Percentiles rank a stretch among this genome's conserved stretches.
Evolutionary conservation across 2,113 vertebrate species (phyloP).

Genomic region (Neodontobutis hainanensis): DNA sequence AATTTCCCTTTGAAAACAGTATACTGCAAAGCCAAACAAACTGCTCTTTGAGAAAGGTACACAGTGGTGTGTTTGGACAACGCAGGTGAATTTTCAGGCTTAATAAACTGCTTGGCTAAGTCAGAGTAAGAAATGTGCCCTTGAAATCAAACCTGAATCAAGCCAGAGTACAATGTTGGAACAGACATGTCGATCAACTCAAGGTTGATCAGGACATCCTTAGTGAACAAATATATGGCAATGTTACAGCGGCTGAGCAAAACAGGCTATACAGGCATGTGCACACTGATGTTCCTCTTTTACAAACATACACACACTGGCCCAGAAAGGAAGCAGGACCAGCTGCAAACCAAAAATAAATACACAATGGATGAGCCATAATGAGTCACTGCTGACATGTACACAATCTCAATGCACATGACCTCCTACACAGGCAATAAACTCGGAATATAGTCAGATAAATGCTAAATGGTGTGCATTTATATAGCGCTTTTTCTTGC

Average conservation of each 20-base stretch:
- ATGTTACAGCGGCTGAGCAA: slow-evolving; percentile 60
- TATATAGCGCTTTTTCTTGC: too few species aligned
- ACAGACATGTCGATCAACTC: slow-evolving; percentile 43
- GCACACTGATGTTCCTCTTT: slow-evolving; percentile 24
- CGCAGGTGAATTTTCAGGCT: slow-evolving; percentile 9
- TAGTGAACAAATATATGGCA: slow-evolving; percentile 39
- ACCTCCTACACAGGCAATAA: slow-evolving; percentile 9
- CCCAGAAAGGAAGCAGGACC: slow-evolving; percentile 63
- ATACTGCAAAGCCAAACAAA: slow-evolving; percentile 26
- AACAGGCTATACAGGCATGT: slow-evolving; percentile 52
- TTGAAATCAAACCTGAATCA: neutral
- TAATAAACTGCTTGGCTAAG: neutral
- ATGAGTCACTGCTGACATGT: slow-evolving; percentile 66
- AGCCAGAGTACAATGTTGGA: slow-evolving; percentile 10
- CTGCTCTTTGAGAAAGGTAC: slow-evolving; percentile 5
- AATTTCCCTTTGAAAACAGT: slow-evolving; percentile 61
- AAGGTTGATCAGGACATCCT: slow-evolving; percentile 56
- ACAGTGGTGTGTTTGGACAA: slow-evolving; percentile 4
- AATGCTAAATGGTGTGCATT: too few species aligned
- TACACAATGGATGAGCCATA: slow-evolving; percentile 64
- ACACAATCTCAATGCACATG: slow-evolving; percentile 33
- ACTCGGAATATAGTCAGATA: neutral
- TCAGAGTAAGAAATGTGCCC: neutral
- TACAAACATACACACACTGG: slow-evolving; percentile 23
- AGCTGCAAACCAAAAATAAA: slow-evolving; percentile 76